Evolutionary conservation across 2,797 vertebrate genomes (phyloP), one percentile per base, ranked within the genome.

Genomic region (Bufotes viridis): DNA sequence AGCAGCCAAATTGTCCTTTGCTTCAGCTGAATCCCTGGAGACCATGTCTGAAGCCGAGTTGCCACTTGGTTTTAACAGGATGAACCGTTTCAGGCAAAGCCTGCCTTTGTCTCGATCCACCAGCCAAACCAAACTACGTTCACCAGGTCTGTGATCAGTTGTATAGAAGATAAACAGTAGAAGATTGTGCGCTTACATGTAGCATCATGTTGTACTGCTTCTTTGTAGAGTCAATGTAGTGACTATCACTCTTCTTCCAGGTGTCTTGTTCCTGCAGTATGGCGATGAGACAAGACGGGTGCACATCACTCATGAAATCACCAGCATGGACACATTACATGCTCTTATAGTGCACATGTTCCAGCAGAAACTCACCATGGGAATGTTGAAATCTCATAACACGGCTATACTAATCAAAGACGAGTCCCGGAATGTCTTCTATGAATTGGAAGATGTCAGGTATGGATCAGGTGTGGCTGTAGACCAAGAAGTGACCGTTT

Each of bases 261-360:
- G 98, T 67, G 97, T 99, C 91, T 97, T 99, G 88, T 99, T 99
- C 94, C 96, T 99, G 91, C 98, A 99, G 95, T 98, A 98, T 0
- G 98, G 98, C 14, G 98, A 99, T 20, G 98, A 99, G 95, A 99
- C 98, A 0, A 93, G 98, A 55, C 96, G 98, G 0, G 98, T 99
- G 89, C 98, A 99, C 95, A 99, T 99, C 94, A 99, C 98, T 81
- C 98, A 99, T 22, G 98, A 99, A 95, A 96, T 99, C 93, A 98
- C 96, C 96, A 98, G 97, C 95, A 94, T 99, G 96, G 98, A 99
- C 95, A 99, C 98, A 42, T 94, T 99, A 92, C 97, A 99, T 29
- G 97, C 98, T 18, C 98, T 99, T 94, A 98, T 99, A 63, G 97
- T 98, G 82, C 98, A 99, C 96, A 99, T 99, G 98, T 99, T 99